A percentile compares a stretch with the other conserved stretches of the same genome.
Conservation (phyloP, 2,888 invertebrate genomes). For the Galeopsomyia nigrocyanea region DNA sequence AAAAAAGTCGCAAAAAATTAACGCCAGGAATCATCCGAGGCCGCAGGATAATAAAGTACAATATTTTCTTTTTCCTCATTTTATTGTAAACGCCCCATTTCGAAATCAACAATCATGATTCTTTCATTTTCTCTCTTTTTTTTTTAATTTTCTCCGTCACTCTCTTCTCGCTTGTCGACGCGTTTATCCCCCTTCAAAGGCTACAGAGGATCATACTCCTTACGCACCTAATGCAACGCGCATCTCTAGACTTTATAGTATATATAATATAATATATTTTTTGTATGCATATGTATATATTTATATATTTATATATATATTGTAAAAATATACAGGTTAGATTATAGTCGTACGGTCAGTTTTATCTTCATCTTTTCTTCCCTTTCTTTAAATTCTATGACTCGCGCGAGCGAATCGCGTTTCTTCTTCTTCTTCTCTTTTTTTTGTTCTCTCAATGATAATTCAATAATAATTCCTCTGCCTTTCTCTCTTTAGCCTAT, state of each 20-base stretch:
- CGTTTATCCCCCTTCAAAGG: conserved; percentile 41
- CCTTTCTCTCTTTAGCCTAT: conserved; percentile 15
- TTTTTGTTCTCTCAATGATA: not conserved
- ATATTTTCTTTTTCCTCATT: conserved; percentile 19
- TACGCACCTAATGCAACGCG: conserved; percentile 47
- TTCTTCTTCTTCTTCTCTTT: conserved; percentile 25
- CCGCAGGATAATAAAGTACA: conserved; percentile 59
- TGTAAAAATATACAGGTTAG: conserved; percentile 67
- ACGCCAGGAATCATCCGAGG: conserved; percentile 51
- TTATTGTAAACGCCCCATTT: conserved; percentile 63
- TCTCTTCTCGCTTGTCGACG: conserved; percentile 44
- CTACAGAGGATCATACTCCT: conserved; percentile 45
- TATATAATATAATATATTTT: conserved; percentile 28
- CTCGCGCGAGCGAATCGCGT: conserved; percentile 35
- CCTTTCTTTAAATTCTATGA: conserved; percentile 34
- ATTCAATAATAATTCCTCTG: conserved; percentile 27
- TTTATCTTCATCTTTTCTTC: conserved; percentile 29
- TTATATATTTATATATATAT: conserved; percentile 43
- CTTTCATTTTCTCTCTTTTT: conserved; percentile 42
- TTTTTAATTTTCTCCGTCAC: conserved; percentile 32
- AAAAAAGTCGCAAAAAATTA: conserved; percentile 39
- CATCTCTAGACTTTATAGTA: conserved; percentile 35
- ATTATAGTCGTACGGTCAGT: conserved; percentile 64
- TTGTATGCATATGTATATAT: conserved; percentile 13
- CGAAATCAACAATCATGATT: conserved; percentile 63